Conservation (phyloP, 2,888 invertebrate genomes). For the Maniola hyperantus region DNA sequence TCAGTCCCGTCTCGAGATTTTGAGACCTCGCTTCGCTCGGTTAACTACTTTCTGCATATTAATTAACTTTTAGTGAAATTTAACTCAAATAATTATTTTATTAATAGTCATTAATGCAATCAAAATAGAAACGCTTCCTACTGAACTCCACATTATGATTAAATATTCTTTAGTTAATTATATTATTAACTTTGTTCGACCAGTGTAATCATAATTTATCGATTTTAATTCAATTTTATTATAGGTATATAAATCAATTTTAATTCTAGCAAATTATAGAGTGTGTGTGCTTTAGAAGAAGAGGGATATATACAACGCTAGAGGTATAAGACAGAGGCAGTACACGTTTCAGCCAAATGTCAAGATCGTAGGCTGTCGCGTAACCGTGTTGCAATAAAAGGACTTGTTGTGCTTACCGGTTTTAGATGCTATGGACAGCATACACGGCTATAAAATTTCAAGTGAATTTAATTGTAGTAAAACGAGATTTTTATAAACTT, state of each 20-base stretch:
- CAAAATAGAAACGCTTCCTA: no score
- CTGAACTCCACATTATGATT: no score
- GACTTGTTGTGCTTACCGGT: constrained; percentile 35
- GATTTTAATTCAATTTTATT: no score
- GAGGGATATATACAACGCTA: constrained; percentile 17
- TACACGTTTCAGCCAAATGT: constrained; percentile 49
- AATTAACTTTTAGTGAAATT: no score
- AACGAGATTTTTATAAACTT: constrained; percentile 5
- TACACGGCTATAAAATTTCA: constrained; percentile 4
- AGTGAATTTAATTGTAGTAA: constrained; percentile 11
- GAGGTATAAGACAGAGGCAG: constrained; percentile 28
- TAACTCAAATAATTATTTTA: no score
- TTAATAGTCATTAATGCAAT: no score
- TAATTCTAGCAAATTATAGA: neutral
- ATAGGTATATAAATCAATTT: neutral
- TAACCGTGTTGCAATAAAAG: constrained; percentile 46
- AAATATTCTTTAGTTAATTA: no score
- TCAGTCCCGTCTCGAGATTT: no score
- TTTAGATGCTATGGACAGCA: constrained; percentile 13
- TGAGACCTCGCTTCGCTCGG: no score
- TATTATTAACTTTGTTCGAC: no score
- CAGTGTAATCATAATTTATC: no score
- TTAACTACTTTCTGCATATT: no score
- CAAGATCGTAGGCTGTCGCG: constrained; percentile 51
- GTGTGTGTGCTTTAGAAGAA: constrained; percentile 4